Evolutionary conservation across 2,888 invertebrate species (phyloP), one percentile per base, ranked within the genome.

Genomic region (Vannuccia rotundouncinata): DNA sequence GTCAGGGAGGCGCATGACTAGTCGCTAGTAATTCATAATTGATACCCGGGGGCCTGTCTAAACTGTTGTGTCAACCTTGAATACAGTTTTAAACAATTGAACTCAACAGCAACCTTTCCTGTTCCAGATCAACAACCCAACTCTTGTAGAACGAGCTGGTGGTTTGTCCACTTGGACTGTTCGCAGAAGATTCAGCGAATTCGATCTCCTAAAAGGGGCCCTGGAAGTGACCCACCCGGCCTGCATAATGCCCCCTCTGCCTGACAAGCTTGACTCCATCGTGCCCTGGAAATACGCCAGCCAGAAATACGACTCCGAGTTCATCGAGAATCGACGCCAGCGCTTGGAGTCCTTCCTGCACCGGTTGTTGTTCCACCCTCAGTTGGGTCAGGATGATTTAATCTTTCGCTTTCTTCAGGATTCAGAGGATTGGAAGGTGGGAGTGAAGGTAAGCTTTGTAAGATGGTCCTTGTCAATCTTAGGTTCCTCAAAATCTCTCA

Each of bases 201-300:
- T 94, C 89, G 93, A 93, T 86, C 91, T 93, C 83, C 90, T 94
- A 77, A 90, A 92, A 83, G 91, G 92, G 83, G 93, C 93, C 85
- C 89, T 94, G 81, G 92, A 92, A 85, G 90, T 92, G 31, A 92
- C 91, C 31, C 93, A 93, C 88, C 92, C 93, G n/a, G 92, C 92
- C 86, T 90, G 92, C 77, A 92, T 94, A 17, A 90, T 93, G 84
- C 93, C 94, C 28, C 93, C 93, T 0, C 87, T 94, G 80, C 94
- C 94, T 0, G 94, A 94, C 84, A 94, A 94, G 86, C 85, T 85
- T 84, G 85, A 91, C 93, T 84, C 92, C 92, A 83, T 93, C 93
- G 86, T 92, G 92, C 84, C 91, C 92, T 84, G 93, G 92, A 85
- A 92, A 91, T 5, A 89, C 93, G 29, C 92, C 93, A 85, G 93